Conservation (phyloP, 2,888 invertebrate species). For the Prosapia bicincta region DNA sequence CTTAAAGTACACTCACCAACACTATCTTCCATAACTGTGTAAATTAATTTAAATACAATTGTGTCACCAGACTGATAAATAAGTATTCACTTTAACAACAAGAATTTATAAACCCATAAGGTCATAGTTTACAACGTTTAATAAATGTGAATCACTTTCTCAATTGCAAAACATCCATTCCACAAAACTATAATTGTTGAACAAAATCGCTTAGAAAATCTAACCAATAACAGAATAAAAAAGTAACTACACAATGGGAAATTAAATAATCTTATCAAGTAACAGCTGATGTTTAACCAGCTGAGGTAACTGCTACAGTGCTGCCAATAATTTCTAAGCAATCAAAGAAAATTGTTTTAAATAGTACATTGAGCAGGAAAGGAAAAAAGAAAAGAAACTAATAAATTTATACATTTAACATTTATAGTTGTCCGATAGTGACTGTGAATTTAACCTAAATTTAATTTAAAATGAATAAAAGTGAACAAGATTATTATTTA, state of each 20-base stretch:
- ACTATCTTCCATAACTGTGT: not conserved
- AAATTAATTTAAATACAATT: no score
- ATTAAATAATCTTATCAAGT: not conserved
- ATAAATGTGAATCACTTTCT: not conserved
- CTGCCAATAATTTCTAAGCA: no score
- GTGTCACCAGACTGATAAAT: not conserved
- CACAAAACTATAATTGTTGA: not conserved
- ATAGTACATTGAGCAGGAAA: no score
- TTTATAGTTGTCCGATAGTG: no score
- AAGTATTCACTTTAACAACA: not conserved
- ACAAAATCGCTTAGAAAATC: not conserved
- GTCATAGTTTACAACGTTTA: not conserved
- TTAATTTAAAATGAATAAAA: no score
- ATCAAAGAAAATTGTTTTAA: no score
- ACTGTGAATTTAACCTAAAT: no score
- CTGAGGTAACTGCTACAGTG: not conserved
- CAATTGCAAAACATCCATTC: not conserved
- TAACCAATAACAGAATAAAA: not conserved
- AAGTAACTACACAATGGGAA: not conserved
- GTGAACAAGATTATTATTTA: no score
- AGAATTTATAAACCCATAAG: not conserved
- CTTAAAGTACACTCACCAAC: not conserved
- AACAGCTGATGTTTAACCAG: not conserved
- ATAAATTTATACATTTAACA: no score
- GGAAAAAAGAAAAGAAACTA: no score